Percentiles rank a stretch among this genome's conserved stretches.
Evolutionary conservation across 2,888 invertebrate species (phyloP).

Genomic region (Parnassius mnemosyne): DNA sequence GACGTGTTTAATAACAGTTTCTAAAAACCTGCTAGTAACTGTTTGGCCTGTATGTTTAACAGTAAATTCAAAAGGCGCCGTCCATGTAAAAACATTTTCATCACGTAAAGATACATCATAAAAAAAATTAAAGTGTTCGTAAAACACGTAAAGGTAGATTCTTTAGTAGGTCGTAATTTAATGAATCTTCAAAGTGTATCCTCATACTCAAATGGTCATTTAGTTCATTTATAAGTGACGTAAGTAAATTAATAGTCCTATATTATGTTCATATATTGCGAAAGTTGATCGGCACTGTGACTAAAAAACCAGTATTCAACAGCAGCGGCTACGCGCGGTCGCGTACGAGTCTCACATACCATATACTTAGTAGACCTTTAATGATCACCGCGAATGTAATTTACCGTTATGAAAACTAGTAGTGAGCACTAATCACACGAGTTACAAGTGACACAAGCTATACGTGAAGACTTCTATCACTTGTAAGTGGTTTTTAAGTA

Average conservation of each 20-base stretch:
- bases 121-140: too few species aligned
- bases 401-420: slow-evolving; percentile 9
- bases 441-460: background rate
- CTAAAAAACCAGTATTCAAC: slow-evolving; percentile 31
- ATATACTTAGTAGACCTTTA: slow-evolving; percentile 11
- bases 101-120: too few species aligned
- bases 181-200: slow-evolving; percentile 11
- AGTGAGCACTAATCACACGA: background rate
- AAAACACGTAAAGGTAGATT: too few species aligned
- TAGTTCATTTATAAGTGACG: slow-evolving; percentile 35
- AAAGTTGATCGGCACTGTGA: slow-evolving; percentile 30
- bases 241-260: slow-evolving; percentile 31
- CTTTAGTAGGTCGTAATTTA: background rate
- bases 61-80: too few species aligned
- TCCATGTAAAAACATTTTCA: too few species aligned
- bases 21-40: too few species aligned
- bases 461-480: background rate
- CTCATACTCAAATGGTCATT: slow-evolving; percentile 30
- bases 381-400: slow-evolving; percentile 1
- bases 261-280: slow-evolving; percentile 30
- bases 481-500: slow-evolving; percentile 13
- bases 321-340: slow-evolving; percentile 26
- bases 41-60: too few species aligned
- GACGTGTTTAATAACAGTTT: too few species aligned
- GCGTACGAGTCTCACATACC: slow-evolving; percentile 26